These are phyloP conservation scores for Limnephilus lunatus DNA, from an alignment of 2,888 invertebrate species.

Conservation along the genomic window DNA sequence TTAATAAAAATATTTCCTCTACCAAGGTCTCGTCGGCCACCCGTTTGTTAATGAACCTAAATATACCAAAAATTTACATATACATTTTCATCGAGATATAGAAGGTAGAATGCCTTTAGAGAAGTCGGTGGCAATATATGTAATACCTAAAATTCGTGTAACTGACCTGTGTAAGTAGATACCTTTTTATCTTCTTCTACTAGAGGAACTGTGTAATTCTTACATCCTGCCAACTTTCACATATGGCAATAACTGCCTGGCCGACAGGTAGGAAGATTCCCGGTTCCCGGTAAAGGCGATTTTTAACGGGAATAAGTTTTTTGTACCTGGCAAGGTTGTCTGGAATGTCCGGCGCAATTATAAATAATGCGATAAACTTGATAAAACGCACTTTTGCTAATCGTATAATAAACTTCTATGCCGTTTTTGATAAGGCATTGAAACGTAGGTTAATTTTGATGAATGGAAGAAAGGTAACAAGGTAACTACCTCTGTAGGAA, in stretches of 20 bases:
- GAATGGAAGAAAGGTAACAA: neutral
- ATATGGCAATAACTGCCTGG: neutral
- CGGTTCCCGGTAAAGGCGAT: slow-evolving; percentile 11
- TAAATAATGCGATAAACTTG: neutral
- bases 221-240: neutral
- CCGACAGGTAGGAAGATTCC: neutral
- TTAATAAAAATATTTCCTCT: neutral
- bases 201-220: neutral
- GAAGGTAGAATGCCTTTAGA: neutral
- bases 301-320: slow-evolving; percentile 14
- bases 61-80: neutral
- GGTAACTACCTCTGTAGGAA: neutral
- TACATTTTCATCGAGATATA: neutral
- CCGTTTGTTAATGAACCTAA: no score
- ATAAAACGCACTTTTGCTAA: neutral
- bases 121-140: neutral
- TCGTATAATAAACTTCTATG: neutral
- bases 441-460: neutral
- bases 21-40: neutral
- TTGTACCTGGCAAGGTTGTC: slow-evolving; percentile 22
- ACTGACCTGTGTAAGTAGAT: neutral
- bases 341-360: slow-evolving; percentile 36
- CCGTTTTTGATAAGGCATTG: neutral
- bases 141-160: neutral
- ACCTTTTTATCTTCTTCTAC: neutral